Evolutionary conservation across 2,888 invertebrate species (phyloP).

Genomic region (Hanleya hanleyi): DNA sequence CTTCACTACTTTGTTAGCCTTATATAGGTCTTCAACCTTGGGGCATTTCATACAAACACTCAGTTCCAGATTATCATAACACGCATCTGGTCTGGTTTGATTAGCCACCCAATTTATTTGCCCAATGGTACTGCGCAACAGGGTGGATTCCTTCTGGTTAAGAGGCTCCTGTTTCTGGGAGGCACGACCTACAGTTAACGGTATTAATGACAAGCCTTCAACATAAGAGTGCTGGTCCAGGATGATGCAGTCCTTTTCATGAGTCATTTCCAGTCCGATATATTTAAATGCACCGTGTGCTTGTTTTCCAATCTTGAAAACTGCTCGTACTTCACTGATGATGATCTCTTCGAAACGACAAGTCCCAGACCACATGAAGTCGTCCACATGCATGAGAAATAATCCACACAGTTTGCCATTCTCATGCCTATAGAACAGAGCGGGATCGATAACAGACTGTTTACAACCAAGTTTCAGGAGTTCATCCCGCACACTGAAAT

Average conservation of each 20-base stretch:
- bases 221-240: neutral
- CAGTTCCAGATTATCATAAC: neutral
- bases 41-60: neutral
- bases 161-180: neutral
- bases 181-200: neutral
- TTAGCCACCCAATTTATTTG: neutral
- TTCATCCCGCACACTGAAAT: conserved; percentile 29
- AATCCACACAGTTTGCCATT: conserved; percentile 21
- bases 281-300: neutral
- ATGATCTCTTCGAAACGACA: conserved; percentile 23
- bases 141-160: neutral
- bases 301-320: conserved; percentile 16
- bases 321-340: conserved; percentile 17
- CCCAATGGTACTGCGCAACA: neutral
- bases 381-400: conserved; percentile 36
- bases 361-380: conserved; percentile 35
- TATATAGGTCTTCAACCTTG: neutral
- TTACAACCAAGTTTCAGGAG: conserved; percentile 14
- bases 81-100: conserved; percentile 5
- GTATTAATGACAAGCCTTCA: neutral
- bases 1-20: neutral
- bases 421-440: conserved; percentile 34
- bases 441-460: conserved; percentile 33
- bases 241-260: neutral
- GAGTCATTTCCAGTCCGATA: neutral